phyloP scores from a whole-genome alignment of 1,140 invertebrate species.

The Anoplophora glabripennis region DNA sequence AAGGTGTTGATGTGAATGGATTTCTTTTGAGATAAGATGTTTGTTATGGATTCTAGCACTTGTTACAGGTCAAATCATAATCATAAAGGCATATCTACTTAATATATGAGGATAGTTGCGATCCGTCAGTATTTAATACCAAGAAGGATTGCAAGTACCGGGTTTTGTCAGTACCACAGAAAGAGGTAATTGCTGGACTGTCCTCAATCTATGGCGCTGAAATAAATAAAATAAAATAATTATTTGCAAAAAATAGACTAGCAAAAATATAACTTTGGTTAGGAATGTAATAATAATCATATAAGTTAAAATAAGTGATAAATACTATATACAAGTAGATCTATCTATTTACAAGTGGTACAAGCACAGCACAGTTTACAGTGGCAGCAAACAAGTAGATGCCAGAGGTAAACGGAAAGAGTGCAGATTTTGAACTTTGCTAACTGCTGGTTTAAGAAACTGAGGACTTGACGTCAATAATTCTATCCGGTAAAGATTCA shows the following conservation, averaged over 20 bases:
- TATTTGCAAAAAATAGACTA: slow-evolving; percentile 26
- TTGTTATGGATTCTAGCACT: too few species aligned
- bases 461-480: slow-evolving; percentile 42
- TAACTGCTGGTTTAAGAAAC: slow-evolving; percentile 44
- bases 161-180: not conserved
- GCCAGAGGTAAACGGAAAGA: slow-evolving; percentile 36
- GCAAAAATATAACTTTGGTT: slow-evolving; percentile 47
- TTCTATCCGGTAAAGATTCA: slow-evolving; percentile 44
- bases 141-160: slow-evolving; percentile 12
- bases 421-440: slow-evolving; percentile 49
- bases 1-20: too few species aligned
- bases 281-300: slow-evolving; percentile 29
- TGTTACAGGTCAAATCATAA: not conserved
- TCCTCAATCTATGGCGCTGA: not conserved
- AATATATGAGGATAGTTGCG: slow-evolving; percentile 27
- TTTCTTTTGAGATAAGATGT: too few species aligned
- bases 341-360: slow-evolving; percentile 36
- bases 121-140: slow-evolving; percentile 21
- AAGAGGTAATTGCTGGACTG: not conserved
- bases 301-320: slow-evolving; percentile 35
- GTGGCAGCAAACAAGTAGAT: slow-evolving; percentile 37
- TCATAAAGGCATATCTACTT: slow-evolving; percentile 43
- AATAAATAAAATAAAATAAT: not conserved
- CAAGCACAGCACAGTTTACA: slow-evolving; percentile 46
- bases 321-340: slow-evolving; percentile 41